These are phyloP conservation scores for Prunella himalayana DNA, from an alignment of 2,113 vertebrate species.

Conservation along the genomic window DNA sequence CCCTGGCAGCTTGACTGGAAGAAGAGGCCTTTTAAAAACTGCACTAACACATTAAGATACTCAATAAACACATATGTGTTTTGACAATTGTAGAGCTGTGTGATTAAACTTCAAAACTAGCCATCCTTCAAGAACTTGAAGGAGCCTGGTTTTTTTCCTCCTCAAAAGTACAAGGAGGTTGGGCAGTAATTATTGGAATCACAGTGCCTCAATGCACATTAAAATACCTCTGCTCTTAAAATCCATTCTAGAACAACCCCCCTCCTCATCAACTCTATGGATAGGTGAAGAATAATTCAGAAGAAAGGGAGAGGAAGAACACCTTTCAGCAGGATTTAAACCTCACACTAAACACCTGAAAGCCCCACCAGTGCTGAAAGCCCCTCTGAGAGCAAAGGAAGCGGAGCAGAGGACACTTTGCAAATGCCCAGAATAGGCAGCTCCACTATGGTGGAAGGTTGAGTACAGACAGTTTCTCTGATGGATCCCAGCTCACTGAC, in stretches of 20 bases:
- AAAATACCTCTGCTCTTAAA: neutral
- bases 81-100: neutral
- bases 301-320: neutral
- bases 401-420: neutral
- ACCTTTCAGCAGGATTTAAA: neutral
- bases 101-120: neutral
- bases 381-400: neutral
- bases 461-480: neutral
- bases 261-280: neutral
- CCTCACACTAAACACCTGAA: neutral
- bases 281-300: neutral
- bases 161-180: neutral
- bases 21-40: neutral
- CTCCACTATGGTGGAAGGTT: neutral
- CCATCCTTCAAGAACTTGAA: neutral
- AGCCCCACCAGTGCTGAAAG: neutral
- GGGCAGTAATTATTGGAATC: neutral
- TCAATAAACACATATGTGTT: neutral
- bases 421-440: neutral
- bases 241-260: neutral
- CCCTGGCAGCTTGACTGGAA: neutral
- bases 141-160: rapidly evolving
- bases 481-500: neutral
- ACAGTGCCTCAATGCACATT: neutral
- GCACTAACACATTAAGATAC: neutral